Percentiles rank a stretch among this genome's conserved stretches.
Conservation (phyloP, 2,888 invertebrate species). For the Clunio marinus region DNA sequence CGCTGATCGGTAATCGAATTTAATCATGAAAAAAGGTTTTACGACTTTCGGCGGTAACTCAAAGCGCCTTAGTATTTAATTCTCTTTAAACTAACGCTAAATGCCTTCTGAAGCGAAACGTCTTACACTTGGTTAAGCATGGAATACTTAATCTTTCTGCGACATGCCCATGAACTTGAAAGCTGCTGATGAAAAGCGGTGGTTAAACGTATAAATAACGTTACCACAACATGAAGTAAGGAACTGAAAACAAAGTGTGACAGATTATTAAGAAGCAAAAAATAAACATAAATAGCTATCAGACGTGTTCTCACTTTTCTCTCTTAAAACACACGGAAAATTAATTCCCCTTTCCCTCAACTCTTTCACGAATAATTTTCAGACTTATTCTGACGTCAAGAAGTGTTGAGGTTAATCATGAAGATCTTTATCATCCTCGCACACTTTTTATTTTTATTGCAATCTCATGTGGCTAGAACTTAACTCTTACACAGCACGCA, state of each 20-base stretch:
- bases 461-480: constrained; percentile 1
- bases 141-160: background rate
- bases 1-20: background rate
- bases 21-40: background rate
- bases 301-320: too few species aligned
- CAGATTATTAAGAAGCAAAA: too few species aligned
- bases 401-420: background rate
- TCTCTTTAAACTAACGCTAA: background rate
- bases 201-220: background rate
- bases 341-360: too few species aligned
- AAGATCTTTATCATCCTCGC: background rate
- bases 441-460: background rate
- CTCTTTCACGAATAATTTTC: too few species aligned
- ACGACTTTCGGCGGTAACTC: background rate
- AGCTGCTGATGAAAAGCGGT: background rate
- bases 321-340: too few species aligned
- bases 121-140: background rate
- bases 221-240: background rate
- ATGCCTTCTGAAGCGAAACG: constrained; percentile 6
- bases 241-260: background rate
- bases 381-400: background rate
- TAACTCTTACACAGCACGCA: constrained; percentile 2
- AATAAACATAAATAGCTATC: too few species aligned
- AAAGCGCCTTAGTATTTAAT: background rate
- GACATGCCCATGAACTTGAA: constrained; percentile 25